A percentile compares a stretch with the other conserved stretches of the same genome.
Conservation (phyloP, 1,140 invertebrate species). For the Wiebesia pumilae region DNA sequence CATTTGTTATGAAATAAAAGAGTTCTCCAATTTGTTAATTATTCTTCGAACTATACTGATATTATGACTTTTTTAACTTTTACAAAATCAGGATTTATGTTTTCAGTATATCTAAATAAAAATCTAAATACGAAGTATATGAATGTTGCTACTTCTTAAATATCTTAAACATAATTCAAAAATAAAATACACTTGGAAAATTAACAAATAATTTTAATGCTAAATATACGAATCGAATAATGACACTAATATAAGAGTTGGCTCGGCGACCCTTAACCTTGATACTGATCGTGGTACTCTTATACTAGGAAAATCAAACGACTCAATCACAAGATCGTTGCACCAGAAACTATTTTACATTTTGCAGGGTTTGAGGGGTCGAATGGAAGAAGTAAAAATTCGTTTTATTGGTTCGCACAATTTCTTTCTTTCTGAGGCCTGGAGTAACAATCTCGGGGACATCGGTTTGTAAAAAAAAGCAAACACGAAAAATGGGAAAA, state of each 20-base stretch:
- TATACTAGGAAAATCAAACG: constrained; percentile 38
- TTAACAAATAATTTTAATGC: no score
- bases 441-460: constrained; percentile 31
- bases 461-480: constrained; percentile 61
- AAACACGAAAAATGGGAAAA: constrained; percentile 18
- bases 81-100: no score
- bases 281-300: not conserved
- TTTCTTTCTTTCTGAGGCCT: constrained; percentile 4
- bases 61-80: no score
- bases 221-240: not conserved
- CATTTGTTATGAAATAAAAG: no score
- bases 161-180: no score
- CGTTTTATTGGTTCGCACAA: constrained; percentile 30
- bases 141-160: not conserved
- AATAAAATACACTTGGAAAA: not conserved
- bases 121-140: no score
- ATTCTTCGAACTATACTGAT: no score
- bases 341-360: constrained; percentile 35
- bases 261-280: constrained; percentile 14
- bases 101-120: no score
- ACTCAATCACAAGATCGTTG: not conserved
- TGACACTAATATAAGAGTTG: constrained; percentile 7
- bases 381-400: constrained; percentile 22
- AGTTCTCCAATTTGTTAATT: no score
- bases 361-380: not conserved